These are phyloP conservation scores for Hyles vespertilio DNA, from an alignment of 1,140 invertebrate genomes.

Conservation along the genomic window DNA sequence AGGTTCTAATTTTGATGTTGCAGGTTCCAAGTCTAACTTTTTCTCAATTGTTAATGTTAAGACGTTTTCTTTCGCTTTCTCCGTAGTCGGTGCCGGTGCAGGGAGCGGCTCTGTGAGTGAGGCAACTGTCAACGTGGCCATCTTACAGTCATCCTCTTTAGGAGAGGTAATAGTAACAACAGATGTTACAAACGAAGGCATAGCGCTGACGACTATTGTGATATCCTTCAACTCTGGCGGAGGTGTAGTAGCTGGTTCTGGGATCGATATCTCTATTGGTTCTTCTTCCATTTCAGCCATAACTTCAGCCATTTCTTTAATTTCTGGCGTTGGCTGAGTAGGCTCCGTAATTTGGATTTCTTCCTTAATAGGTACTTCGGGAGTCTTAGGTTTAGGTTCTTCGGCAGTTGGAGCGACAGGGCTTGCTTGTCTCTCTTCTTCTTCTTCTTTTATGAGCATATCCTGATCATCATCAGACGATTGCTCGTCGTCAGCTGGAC, in stretches of 20 bases:
- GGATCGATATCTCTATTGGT: slow-evolving; percentile 28
- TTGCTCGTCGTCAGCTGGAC: slow-evolving; percentile 72
- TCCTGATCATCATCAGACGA: slow-evolving; percentile 78
- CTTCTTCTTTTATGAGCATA: slow-evolving; percentile 65
- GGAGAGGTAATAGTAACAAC: slow-evolving; percentile 2
- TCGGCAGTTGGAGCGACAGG: slow-evolving; percentile 30
- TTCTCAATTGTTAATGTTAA: slow-evolving; percentile 44
- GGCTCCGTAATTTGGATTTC: slow-evolving; percentile 1
- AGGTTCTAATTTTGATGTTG: slow-evolving; percentile 45
- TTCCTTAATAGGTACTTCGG: slow-evolving; percentile 37
- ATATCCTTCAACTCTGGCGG: slow-evolving; percentile 6
- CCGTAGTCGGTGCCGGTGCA: slow-evolving; percentile 32
- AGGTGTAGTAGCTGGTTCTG: slow-evolving; percentile 10
- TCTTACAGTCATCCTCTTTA: slow-evolving; percentile 26
- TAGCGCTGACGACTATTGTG: background rate
- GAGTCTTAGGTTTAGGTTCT: slow-evolving; percentile 33
- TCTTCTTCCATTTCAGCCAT: slow-evolving; percentile 13
- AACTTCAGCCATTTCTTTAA: slow-evolving; percentile 29
- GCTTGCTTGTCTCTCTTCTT: slow-evolving; percentile 34
- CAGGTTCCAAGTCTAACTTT: slow-evolving; percentile 25
- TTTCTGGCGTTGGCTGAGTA: slow-evolving; percentile 1
- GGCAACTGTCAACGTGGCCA: slow-evolving; percentile 11
- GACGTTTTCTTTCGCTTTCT: slow-evolving; percentile 39
- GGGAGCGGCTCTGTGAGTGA: slow-evolving; percentile 29
- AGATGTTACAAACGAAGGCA: background rate